A percentile compares a stretch with the other conserved stretches of the same genome.
These are phyloP conservation scores for Lasius fuliginosus DNA, from an alignment of 2,888 invertebrate species.

Conservation along the genomic window DNA sequence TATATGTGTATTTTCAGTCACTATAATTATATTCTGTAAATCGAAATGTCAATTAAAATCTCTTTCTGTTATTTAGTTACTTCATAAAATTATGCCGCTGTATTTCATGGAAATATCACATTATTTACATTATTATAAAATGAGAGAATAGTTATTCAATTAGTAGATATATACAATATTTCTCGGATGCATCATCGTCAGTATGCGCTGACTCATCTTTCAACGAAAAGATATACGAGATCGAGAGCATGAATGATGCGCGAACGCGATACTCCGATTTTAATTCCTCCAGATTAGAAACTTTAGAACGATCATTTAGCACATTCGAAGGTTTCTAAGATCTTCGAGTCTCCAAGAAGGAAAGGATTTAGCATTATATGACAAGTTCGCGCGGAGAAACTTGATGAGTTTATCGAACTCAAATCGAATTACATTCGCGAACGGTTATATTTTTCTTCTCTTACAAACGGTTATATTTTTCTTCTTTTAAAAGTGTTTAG, in stretches of 20 bases:
- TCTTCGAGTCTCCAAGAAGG: slow-evolving; percentile 61
- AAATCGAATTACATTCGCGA: not conserved
- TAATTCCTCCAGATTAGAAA: slow-evolving; percentile 66
- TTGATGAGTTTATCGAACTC: slow-evolving; percentile 46
- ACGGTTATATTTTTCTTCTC: not conserved
- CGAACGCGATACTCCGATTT: slow-evolving; percentile 58
- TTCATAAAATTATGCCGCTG: not conserved
- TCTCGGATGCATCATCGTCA: slow-evolving; percentile 40
- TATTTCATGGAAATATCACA: not conserved
- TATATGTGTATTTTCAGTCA: not conserved
- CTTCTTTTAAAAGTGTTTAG: too few species aligned
- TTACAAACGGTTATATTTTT: not conserved
- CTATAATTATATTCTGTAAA: not conserved
- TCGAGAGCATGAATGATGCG: slow-evolving; percentile 41
- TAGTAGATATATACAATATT: not conserved
- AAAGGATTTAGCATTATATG: slow-evolving; percentile 31
- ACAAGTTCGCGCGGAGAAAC: slow-evolving; percentile 45
- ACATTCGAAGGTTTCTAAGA: not conserved
- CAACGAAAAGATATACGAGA: slow-evolving; percentile 39
- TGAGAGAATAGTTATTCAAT: not conserved
- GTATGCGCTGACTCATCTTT: slow-evolving; percentile 47
- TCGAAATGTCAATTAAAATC: not conserved
- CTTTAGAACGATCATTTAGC: slow-evolving; percentile 44
- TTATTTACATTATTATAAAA: not conserved
- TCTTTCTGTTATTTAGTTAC: not conserved